Evolutionary conservation across 2,113 vertebrate species (phyloP).

Genomic region (Condylura cristata): DNA sequence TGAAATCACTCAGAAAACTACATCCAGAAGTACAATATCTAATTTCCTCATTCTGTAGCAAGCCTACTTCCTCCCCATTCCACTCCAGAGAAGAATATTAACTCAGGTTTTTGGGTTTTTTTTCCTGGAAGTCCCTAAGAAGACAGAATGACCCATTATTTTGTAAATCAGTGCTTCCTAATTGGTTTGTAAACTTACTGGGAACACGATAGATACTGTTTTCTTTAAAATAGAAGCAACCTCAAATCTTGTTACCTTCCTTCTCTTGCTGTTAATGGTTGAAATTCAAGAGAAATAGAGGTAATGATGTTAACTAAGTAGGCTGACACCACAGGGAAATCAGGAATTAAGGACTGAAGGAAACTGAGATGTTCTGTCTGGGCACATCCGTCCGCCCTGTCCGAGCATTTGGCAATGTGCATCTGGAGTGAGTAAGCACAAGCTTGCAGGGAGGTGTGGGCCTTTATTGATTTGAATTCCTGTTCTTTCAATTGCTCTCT

Average conservation of each 20-base stretch:
- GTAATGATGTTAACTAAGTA: neutral
- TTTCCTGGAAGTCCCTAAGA: neutral
- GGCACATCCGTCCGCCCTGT: neutral
- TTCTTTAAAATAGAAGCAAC: slow-evolving; percentile 6
- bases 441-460: neutral
- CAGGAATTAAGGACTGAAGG: neutral
- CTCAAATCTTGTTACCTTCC: neutral
- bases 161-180: slow-evolving; percentile 1
- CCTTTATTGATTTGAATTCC: neutral
- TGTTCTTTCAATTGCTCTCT: neutral
- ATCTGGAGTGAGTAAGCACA: neutral
- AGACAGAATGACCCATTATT: neutral
- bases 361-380: neutral
- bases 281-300: slow-evolving; percentile 44
- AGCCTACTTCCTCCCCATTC: neutral
- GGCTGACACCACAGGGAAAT: neutral
- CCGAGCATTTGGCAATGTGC: neutral
- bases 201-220: neutral
- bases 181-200: neutral
- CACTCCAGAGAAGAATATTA: neutral
- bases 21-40: neutral
- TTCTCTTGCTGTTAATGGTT: neutral
- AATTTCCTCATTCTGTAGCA: neutral
- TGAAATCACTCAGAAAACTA: neutral
- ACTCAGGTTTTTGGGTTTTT: neutral